Base-by-base conservation (phyloP, 2,888 invertebrate species). In the Brenthis hecate region DNA sequence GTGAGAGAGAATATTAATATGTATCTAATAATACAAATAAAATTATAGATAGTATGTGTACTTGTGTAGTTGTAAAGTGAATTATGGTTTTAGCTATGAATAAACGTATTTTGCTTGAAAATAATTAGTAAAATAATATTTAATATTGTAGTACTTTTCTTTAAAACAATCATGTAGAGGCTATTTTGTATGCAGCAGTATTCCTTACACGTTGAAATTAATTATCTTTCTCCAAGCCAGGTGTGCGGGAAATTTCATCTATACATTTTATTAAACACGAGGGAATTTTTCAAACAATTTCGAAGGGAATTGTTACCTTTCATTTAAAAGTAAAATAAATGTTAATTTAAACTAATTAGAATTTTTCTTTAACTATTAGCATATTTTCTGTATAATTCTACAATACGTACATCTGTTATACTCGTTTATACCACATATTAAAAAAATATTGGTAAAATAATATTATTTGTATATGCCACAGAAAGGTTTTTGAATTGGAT, bases 241-340 rank as follows among this genome's bases (percentile, higher is more conserved):
- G 73, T 75, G 71, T 64, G 71, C 69, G 72, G 67, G 69, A 75
- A 68, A 75, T 74, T 75, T 69, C 72, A 73, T 72, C 74, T 60
- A 66, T 48, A 66, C 32, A 66, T 60, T 66, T 66, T 60, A 60
- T 66, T 55, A 66, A 55, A 16, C 66, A 60, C 66, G 54, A 28
- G 66, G 66, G 66, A 60, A 36, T 66, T 55, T 47, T 60, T 43
- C n/a, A 28, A 60, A 60, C 50, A 50, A 60, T 14, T 60, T 14
- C 6, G 48, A 28, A 60, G n/a, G n/a, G 50, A 11, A 60, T 16
- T 50, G 23, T 60, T 48, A 13, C 1, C 50, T 6, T n/a, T 2
- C 5, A 28, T 32, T 28, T 28, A 28, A 28, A 28, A n/a, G 3
- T 60, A 50, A 28, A n/a, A 50, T n/a, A n/a, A 1, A 1, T 14